Evolutionary conservation across 2,797 vertebrate species (phyloP).

Genomic region (Astyanax mexicanus): DNA sequence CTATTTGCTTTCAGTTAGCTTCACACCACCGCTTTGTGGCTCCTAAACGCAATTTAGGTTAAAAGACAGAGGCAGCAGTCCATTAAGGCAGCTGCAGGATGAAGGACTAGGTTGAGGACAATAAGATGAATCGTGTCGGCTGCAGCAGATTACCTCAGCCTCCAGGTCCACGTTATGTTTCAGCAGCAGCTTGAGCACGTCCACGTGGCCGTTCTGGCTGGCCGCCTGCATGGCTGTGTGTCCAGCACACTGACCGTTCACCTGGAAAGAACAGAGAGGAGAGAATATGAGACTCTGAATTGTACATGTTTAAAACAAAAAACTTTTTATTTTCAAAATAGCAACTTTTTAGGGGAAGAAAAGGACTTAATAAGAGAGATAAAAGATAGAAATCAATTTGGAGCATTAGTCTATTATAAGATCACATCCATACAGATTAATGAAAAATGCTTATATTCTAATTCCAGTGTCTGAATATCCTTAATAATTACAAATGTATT

Average conservation of each 20-base stretch:
- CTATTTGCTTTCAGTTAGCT: neutral
- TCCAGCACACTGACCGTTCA: conserved; percentile 97
- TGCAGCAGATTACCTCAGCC: conserved; percentile 86
- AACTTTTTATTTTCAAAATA: too few relatives aligned
- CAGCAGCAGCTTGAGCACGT: conserved; percentile 95
- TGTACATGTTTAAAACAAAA: neutral
- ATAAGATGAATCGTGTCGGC: neutral
- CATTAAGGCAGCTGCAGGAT: neutral
- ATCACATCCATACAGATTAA: too few relatives aligned
- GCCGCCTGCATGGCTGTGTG: conserved; percentile 99
- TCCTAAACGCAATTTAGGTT: neutral
- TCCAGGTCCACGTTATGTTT: conserved; percentile 98
- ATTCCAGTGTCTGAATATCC: too few relatives aligned
- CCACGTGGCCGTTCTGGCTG: conserved; percentile 98
- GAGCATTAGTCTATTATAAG: too few relatives aligned
- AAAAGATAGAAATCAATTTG: too few relatives aligned
- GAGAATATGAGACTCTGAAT: neutral
- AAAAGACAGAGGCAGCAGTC: neutral
- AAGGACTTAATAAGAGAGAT: too few relatives aligned
- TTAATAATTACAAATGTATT: too few relatives aligned
- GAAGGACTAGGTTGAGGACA: neutral
- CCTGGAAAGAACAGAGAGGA: conserved; percentile 73
- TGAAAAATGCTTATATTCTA: too few relatives aligned
- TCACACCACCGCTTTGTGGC: neutral
- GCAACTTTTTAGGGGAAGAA: too few relatives aligned